Evolutionary conservation across 2,797 vertebrate genomes (phyloP).

Genomic region (Molothrus ater): DNA sequence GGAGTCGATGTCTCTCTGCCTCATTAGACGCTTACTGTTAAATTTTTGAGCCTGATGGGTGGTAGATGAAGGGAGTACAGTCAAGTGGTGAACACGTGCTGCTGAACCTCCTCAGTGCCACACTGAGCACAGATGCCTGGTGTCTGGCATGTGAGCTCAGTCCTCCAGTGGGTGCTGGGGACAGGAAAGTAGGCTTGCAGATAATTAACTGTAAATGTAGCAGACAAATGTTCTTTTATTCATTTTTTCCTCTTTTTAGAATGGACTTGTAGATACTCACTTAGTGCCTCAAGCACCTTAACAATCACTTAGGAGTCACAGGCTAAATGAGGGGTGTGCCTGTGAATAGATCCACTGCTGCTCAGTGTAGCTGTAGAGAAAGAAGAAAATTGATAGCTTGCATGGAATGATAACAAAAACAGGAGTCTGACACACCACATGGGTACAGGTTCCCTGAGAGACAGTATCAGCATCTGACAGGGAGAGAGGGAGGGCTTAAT

Average conservation of each 20-base stretch:
- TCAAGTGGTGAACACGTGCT: background rate
- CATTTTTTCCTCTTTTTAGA: constrained; percentile 17
- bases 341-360: constrained; percentile 10
- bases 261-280: background rate
- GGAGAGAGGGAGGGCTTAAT: background rate
- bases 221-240: constrained; percentile 23
- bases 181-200: background rate
- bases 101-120: background rate
- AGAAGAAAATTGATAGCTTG: background rate
- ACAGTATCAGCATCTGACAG: background rate
- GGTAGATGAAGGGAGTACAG: background rate
- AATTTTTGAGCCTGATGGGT: background rate
- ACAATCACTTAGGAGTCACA: constrained; percentile 9
- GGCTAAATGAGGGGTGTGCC: background rate
- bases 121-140: background rate
- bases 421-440: background rate
- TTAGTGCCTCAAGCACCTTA: background rate
- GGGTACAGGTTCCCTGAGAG: background rate
- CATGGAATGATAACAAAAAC: background rate
- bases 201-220: background rate
- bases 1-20: background rate
- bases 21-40: background rate
- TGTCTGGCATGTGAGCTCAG: background rate
- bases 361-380: background rate
- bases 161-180: background rate